Percentiles rank a stretch among this genome's conserved stretches.
Conservation (phyloP, 2,797 vertebrate genomes). For the Helicolenus hilgendorfi region DNA sequence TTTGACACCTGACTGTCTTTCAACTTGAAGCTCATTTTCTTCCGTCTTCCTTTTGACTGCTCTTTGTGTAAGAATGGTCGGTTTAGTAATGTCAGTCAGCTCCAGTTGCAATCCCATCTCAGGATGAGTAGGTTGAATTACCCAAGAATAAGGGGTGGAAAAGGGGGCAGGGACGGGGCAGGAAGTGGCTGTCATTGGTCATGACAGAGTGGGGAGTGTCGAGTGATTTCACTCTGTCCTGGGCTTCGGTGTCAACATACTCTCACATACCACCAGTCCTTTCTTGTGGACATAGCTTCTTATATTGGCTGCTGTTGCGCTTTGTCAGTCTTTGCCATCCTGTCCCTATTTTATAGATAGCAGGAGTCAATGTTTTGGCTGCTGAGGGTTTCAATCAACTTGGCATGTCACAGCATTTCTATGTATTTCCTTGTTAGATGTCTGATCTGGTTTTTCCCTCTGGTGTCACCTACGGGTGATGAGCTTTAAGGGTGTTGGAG, state of each 20-base stretch:
- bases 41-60: neutral
- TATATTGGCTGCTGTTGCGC: neutral
- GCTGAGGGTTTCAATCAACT: neutral
- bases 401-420: neutral
- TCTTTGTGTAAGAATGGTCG: neutral
- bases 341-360: neutral
- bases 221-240: slow-evolving; percentile 51
- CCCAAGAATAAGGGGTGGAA: slow-evolving; percentile 11
- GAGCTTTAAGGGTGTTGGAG: neutral
- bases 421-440: neutral
- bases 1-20: neutral
- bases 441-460: slow-evolving; percentile 11
- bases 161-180: slow-evolving; percentile 10
- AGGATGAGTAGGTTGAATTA: slow-evolving; percentile 47
- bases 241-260: slow-evolving; percentile 49
- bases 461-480: slow-evolving; percentile 11
- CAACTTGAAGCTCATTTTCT: neutral
- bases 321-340: neutral
- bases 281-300: neutral
- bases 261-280: slow-evolving; percentile 26
- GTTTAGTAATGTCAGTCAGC: neutral
- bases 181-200: slow-evolving; percentile 69
- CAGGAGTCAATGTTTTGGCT: neutral
- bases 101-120: slow-evolving; percentile 14
- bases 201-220: slow-evolving; percentile 48